Evolutionary conservation across 2,113 vertebrate genomes (phyloP).

Genomic region (Scomber scombrus): DNA sequence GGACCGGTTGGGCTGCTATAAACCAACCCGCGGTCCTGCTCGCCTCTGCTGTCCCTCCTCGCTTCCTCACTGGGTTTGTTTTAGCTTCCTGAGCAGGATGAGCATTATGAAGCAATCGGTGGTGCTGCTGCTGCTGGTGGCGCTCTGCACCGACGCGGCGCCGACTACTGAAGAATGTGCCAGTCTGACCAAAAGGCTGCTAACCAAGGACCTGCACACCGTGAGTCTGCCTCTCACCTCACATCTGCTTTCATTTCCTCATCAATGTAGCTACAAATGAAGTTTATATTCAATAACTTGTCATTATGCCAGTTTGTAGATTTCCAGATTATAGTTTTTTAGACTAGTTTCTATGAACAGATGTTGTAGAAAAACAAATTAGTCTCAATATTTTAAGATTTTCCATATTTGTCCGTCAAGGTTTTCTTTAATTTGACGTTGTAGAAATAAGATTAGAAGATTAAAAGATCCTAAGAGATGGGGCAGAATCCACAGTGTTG

Average conservation of each 20-base stretch:
- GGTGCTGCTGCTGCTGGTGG: slow-evolving; percentile 27
- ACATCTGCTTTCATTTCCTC: not conserved
- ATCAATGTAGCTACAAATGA: too few species aligned
- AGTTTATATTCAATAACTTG: too few species aligned
- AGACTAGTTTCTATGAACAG: too few species aligned
- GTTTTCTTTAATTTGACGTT: too few species aligned
- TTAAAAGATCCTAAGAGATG: too few species aligned
- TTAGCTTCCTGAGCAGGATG: slow-evolving; percentile 23
- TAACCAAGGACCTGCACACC: slow-evolving; percentile 6
- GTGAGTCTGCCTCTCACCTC: not conserved
- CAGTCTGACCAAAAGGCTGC: not conserved
- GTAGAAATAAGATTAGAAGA: too few species aligned
- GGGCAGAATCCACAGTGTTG: too few species aligned
- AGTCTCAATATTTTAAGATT: too few species aligned
- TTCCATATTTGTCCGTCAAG: too few species aligned
- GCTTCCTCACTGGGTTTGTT: not conserved
- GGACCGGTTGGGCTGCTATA: not conserved
- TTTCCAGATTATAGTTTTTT: too few species aligned
- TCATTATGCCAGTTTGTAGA: too few species aligned
- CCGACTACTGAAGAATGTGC: not conserved
- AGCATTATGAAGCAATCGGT: fast-evolving
- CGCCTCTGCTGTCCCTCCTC: not conserved
- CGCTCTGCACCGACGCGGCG: not conserved
- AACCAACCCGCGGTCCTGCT: not conserved
- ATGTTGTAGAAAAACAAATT: too few species aligned